phyloP scores from a whole-genome alignment of 1,140 invertebrate genomes.

The Melitaea cinxia region DNA sequence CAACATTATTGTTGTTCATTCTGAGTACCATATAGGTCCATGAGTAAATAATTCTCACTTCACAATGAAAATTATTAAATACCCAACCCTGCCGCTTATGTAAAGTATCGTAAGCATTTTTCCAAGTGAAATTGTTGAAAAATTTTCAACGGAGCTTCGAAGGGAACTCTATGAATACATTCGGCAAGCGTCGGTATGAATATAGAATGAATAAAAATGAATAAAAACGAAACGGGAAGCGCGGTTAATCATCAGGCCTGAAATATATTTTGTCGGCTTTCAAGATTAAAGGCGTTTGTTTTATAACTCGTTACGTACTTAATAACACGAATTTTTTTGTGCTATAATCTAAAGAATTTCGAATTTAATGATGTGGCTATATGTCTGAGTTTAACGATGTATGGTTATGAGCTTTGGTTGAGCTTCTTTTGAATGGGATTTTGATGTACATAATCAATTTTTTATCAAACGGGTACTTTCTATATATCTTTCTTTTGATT shows the following conservation, averaged over 20 bases:
- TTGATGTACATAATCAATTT: too few relatives aligned
- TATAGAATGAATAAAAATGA: constrained; percentile 69
- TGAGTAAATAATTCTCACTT: not conserved
- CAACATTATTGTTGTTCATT: too few relatives aligned
- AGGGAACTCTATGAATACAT: constrained; percentile 65
- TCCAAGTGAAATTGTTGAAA: constrained; percentile 51
- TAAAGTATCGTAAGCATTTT: constrained; percentile 13
- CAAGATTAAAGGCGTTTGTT: constrained; percentile 48
- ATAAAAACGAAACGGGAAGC: constrained; percentile 52
- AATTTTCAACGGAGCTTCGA: constrained; percentile 50
- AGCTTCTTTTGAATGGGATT: too few relatives aligned
- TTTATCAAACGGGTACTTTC: too few relatives aligned
- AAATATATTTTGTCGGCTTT: constrained; percentile 55
- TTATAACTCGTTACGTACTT: constrained; percentile 34
- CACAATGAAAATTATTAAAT: too few relatives aligned
- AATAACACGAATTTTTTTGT: not conserved
- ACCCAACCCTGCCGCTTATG: too few relatives aligned
- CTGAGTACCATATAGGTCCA: too few relatives aligned
- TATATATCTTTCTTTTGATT: too few relatives aligned
- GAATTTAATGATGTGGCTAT: not conserved
- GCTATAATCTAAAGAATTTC: not conserved
- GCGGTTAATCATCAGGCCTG: constrained; percentile 63
- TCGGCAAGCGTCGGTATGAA: constrained; percentile 61
- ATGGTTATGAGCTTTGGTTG: not conserved
- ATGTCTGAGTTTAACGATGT: not conserved